Conservation (phyloP, 2,113 vertebrate genomes). For the Cyrtonyx montezumae region DNA sequence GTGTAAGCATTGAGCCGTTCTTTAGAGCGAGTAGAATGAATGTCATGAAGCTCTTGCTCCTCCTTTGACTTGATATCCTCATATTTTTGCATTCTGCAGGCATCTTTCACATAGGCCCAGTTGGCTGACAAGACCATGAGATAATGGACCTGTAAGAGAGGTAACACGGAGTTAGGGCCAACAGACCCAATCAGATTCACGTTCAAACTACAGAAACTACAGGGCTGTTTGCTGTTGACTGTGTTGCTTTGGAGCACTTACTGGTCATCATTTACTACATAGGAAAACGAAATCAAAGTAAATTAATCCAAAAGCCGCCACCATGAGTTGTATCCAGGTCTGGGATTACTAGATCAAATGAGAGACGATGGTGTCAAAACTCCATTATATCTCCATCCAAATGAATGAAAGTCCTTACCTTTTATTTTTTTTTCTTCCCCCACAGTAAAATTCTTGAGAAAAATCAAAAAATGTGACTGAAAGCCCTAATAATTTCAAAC, state of each 20-base stretch:
- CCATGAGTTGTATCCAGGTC: background rate
- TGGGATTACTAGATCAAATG: background rate
- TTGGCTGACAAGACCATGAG: slow-evolving; percentile 99
- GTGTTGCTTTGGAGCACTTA: background rate
- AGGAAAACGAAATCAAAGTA: background rate
- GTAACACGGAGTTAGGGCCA: background rate
- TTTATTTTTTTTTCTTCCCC: background rate
- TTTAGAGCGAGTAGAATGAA: slow-evolving; percentile 99
- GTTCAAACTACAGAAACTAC: background rate
- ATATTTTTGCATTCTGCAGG: slow-evolving; percentile 98
- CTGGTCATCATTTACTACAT: background rate
- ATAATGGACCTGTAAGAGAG: slow-evolving; percentile 90
- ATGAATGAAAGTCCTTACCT: background rate
- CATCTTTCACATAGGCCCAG: slow-evolving; percentile 99
- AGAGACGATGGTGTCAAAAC: background rate
- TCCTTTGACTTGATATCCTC: slow-evolving; percentile 99
- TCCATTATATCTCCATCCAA: too few relatives aligned
- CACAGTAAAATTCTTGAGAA: background rate
- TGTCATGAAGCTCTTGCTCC: slow-evolving; percentile 98
- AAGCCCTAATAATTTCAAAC: background rate
- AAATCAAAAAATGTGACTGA: background rate
- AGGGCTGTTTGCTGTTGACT: background rate
- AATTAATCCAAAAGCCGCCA: background rate
- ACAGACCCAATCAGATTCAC: rapidly evolving
- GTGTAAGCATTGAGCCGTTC: slow-evolving; percentile 99